A percentile compares a stretch with the other conserved stretches of the same genome.
These are phyloP conservation scores for Rosalia funebris DNA, from an alignment of 2,888 invertebrate genomes.

Conservation along the genomic window DNA sequence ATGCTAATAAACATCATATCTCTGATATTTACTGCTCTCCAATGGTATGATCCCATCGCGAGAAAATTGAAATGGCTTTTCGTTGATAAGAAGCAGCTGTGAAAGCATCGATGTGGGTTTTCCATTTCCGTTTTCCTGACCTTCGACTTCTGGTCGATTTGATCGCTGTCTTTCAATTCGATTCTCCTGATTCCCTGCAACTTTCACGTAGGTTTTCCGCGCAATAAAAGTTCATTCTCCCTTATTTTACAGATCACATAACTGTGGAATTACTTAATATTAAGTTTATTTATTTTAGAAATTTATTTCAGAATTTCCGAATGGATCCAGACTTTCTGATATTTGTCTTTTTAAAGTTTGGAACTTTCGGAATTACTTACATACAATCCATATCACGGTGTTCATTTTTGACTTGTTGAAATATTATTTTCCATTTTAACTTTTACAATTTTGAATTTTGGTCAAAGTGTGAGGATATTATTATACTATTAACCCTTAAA, in stretches of 20 bases:
- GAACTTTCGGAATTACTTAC: neutral
- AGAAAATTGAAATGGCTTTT: slow-evolving; percentile 5
- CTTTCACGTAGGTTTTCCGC: slow-evolving; percentile 51
- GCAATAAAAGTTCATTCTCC: slow-evolving; percentile 52
- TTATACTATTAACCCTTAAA: too few relatives aligned
- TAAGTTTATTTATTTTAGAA: slow-evolving; percentile 22
- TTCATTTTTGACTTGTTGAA: too few relatives aligned
- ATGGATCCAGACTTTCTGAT: neutral
- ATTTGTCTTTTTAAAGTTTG: slow-evolving; percentile 5
- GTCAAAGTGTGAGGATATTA: too few relatives aligned
- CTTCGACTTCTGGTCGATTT: slow-evolving; percentile 48
- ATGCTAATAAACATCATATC: too few relatives aligned
- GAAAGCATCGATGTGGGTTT: slow-evolving; percentile 44
- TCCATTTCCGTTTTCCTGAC: slow-evolving; percentile 46
- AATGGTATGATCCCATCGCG: neutral
- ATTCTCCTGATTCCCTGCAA: slow-evolving; percentile 43
- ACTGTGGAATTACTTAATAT: slow-evolving; percentile 47
- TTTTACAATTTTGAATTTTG: too few relatives aligned
- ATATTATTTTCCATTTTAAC: too few relatives aligned
- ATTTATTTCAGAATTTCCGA: slow-evolving; percentile 5
- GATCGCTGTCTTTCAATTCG: slow-evolving; percentile 43
- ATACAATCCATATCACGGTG: too few relatives aligned
- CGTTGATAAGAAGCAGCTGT: slow-evolving; percentile 35
- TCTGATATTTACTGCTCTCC: too few relatives aligned
- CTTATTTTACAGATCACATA: slow-evolving; percentile 47